Conservation (phyloP, 1,140 invertebrate genomes). For the Drosophila nigromelanica region DNA sequence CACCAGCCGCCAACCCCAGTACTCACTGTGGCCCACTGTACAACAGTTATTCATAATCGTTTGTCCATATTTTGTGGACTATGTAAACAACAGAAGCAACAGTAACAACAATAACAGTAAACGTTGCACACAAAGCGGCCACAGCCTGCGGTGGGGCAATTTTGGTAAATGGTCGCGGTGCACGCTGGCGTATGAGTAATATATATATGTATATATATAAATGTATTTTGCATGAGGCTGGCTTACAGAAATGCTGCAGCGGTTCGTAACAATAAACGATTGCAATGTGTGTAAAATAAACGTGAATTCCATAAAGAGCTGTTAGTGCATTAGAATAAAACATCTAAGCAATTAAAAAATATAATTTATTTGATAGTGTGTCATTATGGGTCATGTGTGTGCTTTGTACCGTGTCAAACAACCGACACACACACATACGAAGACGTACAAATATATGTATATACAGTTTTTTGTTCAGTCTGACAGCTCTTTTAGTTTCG, state of each 20-base stretch:
- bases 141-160: conserved; percentile 64
- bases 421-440: not conserved
- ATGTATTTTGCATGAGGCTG: conserved; percentile 6
- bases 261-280: conserved; percentile 48
- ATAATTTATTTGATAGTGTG: conserved; percentile 23
- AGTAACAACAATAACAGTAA: conserved; percentile 17
- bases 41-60: conserved; percentile 75
- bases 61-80: conserved; percentile 54
- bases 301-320: not conserved
- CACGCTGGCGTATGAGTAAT: conserved; percentile 62
- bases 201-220: conserved; percentile 39
- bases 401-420: not conserved
- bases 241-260: conserved; percentile 39
- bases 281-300: conserved; percentile 18
- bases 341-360: conserved; percentile 32
- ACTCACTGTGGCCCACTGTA: not conserved
- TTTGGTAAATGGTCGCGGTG: conserved; percentile 48
- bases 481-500: conserved; percentile 29
- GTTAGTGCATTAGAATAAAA: conserved; percentile 27
- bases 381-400: conserved; percentile 1
- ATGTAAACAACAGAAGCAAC: conserved; percentile 28
- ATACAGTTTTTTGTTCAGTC: not conserved
- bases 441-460: not conserved
- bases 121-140: conserved; percentile 51
- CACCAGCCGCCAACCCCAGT: not conserved